A percentile compares a stretch with the other conserved stretches of the same genome.
phyloP scores from a whole-genome alignment of 2,888 invertebrate genomes.

The Timema cristinae region DNA sequence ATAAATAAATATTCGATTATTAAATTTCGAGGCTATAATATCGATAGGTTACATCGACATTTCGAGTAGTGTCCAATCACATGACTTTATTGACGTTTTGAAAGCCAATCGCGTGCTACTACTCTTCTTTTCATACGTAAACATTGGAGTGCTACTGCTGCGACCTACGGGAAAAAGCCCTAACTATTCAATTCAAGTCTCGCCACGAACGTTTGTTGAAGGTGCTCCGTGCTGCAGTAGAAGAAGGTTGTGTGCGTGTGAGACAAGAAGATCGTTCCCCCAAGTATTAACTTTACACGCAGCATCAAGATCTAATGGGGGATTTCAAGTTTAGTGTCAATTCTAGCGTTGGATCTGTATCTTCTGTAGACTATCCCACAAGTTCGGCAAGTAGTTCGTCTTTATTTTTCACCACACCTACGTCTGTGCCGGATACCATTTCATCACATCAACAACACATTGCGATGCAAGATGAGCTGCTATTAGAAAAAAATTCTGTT shows the following conservation, averaged over 20 bases:
- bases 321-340: slow-evolving; percentile 40
- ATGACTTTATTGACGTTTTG: no score
- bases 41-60: no score
- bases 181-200: slow-evolving; percentile 28
- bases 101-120: no score
- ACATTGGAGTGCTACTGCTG: slow-evolving; percentile 23
- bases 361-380: slow-evolving; percentile 38
- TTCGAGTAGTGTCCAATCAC: no score
- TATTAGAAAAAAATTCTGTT: slow-evolving; percentile 37
- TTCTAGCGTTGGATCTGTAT: slow-evolving; percentile 39
- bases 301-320: slow-evolving; percentile 38
- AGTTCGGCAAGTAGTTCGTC: slow-evolving; percentile 36
- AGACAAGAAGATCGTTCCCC: slow-evolving; percentile 32
- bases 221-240: slow-evolving; percentile 31
- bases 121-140: slow-evolving; percentile 18
- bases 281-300: slow-evolving; percentile 30
- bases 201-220: slow-evolving; percentile 31
- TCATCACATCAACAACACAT: slow-evolving; percentile 36
- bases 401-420: slow-evolving; percentile 38
- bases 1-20: no score
- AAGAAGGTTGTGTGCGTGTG: slow-evolving; percentile 33
- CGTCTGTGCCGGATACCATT: slow-evolving; percentile 38
- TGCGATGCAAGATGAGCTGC: slow-evolving; percentile 40
- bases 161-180: slow-evolving; percentile 22
- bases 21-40: no score